These are phyloP conservation scores for Bradypodion pumilum DNA, from an alignment of 2,797 vertebrate genomes.

Conservation along the genomic window DNA sequence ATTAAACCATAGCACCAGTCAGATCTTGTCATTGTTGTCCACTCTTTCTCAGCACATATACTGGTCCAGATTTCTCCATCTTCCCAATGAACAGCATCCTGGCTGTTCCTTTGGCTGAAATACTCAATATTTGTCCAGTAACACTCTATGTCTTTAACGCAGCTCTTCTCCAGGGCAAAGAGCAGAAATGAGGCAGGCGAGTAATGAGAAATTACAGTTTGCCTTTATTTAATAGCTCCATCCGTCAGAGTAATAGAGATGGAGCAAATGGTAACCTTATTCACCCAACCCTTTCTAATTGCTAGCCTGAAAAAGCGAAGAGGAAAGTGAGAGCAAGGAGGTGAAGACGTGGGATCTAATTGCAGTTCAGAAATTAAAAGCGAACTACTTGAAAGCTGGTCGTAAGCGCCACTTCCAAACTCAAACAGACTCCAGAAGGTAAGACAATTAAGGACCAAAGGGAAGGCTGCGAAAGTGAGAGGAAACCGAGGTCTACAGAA, in stretches of 20 bases:
- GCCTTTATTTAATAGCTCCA: slow-evolving; percentile 77
- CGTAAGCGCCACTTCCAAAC: slow-evolving; percentile 38
- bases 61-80: slow-evolving; percentile 38
- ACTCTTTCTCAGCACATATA: slow-evolving; percentile 14
- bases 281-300: slow-evolving; percentile 72
- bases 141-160: slow-evolving; percentile 75
- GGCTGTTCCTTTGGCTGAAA: slow-evolving; percentile 60
- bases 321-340: slow-evolving; percentile 47
- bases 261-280: slow-evolving; percentile 73
- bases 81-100: rapidly evolving
- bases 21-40: neutral
- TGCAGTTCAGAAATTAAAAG: slow-evolving; percentile 70
- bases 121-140: slow-evolving; percentile 79
- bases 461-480: neutral
- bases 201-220: slow-evolving; percentile 80
- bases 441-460: slow-evolving; percentile 36
- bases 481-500: neutral
- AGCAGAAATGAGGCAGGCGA: slow-evolving; percentile 70
- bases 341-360: slow-evolving; percentile 66
- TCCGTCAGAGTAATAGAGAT: slow-evolving; percentile 75
- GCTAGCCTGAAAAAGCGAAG: slow-evolving; percentile 64
- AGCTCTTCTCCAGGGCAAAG: slow-evolving; percentile 75
- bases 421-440: slow-evolving; percentile 23
- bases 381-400: slow-evolving; percentile 58
- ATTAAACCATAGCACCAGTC: neutral